phyloP scores from a whole-genome alignment of 2,797 vertebrate genomes.

The Pipistrellus pygmaeus region DNA sequence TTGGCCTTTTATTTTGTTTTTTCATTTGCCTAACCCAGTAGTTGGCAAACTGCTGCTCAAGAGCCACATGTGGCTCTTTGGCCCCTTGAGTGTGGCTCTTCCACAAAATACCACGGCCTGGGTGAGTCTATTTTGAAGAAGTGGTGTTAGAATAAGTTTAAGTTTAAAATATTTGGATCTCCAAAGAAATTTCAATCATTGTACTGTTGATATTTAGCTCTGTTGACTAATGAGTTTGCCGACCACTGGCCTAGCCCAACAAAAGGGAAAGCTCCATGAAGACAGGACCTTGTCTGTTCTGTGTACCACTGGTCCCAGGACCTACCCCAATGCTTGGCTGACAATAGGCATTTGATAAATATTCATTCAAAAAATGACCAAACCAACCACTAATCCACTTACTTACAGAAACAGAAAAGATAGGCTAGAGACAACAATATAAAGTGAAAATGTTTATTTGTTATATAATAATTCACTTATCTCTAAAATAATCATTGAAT shows the following conservation, averaged over 20 bases:
- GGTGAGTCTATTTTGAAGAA: too few species aligned
- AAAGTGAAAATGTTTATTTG: neutral
- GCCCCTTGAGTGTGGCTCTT: too few species aligned
- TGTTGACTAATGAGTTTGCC: too few species aligned
- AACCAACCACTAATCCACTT: neutral
- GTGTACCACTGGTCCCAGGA: neutral
- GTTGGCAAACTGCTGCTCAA: too few species aligned
- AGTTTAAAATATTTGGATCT: too few species aligned
- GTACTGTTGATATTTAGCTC: too few species aligned
- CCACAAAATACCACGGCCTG: too few species aligned
- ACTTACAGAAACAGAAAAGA: neutral
- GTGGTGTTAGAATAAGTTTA: too few species aligned
- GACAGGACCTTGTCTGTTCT: too few species aligned
- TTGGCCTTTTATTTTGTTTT: neutral
- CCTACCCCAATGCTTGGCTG: neutral
- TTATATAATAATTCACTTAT: neutral
- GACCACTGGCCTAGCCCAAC: neutral
- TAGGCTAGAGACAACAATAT: neutral
- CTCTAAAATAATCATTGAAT: slow-evolving; percentile 39
- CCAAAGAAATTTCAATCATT: too few species aligned
- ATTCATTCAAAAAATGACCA: neutral
- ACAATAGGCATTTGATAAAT: too few species aligned
- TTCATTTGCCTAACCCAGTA: neutral
- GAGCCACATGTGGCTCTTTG: too few species aligned
- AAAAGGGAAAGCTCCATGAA: neutral